A percentile compares a stretch with the other conserved stretches of the same genome.
phyloP scores from a whole-genome alignment of 2,797 vertebrate genomes.

The Cephalopachus bancanus region DNA sequence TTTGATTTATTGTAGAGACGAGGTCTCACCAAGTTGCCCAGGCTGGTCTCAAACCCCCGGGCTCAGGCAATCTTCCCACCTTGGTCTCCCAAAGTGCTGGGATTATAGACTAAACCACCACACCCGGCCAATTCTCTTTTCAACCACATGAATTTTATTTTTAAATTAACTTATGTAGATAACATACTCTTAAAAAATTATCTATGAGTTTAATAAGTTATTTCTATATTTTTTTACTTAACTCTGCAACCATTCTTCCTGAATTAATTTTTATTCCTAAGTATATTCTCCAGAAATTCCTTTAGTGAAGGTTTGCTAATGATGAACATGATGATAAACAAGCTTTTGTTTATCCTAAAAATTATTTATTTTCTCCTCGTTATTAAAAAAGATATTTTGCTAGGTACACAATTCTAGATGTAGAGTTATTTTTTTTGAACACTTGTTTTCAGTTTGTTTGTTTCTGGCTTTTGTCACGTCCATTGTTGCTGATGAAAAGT shows the following conservation, averaged over 20 bases:
- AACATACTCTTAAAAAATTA: slow-evolving; percentile 11
- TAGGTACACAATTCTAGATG: neutral
- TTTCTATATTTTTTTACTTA: neutral
- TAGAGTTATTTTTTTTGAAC: neutral
- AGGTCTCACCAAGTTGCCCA: too few species aligned
- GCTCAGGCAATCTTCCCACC: too few species aligned
- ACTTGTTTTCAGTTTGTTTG: neutral
- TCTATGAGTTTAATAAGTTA: neutral
- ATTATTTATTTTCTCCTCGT: neutral
- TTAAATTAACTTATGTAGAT: slow-evolving; percentile 31
- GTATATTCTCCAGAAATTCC: neutral
- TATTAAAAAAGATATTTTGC: slow-evolving; percentile 29
- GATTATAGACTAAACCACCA: too few species aligned
- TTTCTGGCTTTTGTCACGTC: neutral
- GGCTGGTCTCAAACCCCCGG: too few species aligned
- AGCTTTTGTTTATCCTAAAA: neutral
- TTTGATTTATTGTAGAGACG: too few species aligned
- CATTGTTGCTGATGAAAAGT: slow-evolving; percentile 23
- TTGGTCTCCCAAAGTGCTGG: too few species aligned
- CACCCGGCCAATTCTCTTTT: neutral
- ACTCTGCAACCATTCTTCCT: neutral
- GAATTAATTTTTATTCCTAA: slow-evolving; percentile 36
- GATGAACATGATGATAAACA: neutral
- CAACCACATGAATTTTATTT: slow-evolving; percentile 29
- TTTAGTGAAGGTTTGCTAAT: slow-evolving; percentile 43